phyloP scores from a whole-genome alignment of 1,140 invertebrate genomes.

The Eufriesea mexicana region DNA sequence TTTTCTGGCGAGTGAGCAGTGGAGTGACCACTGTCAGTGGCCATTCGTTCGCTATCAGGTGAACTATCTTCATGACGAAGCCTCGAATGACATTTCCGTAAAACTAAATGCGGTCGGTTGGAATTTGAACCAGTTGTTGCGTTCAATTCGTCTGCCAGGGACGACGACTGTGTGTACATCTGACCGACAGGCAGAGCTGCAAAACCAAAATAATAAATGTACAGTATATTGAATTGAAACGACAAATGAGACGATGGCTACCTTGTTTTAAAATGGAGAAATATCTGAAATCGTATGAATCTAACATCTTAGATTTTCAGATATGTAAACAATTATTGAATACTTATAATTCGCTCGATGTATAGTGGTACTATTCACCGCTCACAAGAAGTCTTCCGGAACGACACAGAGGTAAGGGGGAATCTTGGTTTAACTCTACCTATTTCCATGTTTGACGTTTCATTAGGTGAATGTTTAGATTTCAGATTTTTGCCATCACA shows the following conservation, averaged over 20 bases:
- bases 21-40: constrained; percentile 94
- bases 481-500: no score
- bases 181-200: constrained; percentile 69
- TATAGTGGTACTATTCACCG: no score
- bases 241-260: neutral
- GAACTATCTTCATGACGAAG: constrained; percentile 91
- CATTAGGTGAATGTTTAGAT: no score
- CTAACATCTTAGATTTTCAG: neutral
- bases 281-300: neutral
- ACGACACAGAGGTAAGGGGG: no score
- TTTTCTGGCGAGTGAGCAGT: constrained; percentile 94
- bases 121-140: constrained; percentile 62
- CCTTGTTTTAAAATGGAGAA: neutral
- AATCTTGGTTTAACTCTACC: no score
- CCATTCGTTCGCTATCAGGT: constrained; percentile 91
- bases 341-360: neutral
- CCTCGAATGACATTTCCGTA: constrained; percentile 86
- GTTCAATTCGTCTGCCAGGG: constrained; percentile 88
- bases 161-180: constrained; percentile 78
- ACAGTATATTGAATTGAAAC: neutral
- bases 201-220: neutral
- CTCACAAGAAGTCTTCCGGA: no score
- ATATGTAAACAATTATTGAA: neutral
- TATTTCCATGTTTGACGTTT: no score
- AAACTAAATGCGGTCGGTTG: constrained; percentile 84